These are phyloP conservation scores for Melanaphis sacchari DNA, from an alignment of 1,140 invertebrate species.

Conservation along the genomic window DNA sequence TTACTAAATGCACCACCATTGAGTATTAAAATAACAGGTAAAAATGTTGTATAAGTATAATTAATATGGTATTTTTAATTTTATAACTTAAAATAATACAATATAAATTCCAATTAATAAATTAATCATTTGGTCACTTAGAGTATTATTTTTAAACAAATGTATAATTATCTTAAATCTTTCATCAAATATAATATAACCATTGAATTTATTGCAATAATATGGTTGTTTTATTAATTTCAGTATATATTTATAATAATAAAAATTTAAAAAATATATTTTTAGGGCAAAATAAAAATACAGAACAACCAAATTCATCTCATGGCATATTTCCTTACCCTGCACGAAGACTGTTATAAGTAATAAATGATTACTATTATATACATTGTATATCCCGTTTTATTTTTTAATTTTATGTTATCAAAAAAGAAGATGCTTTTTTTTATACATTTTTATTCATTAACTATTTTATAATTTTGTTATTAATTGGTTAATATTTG, in stretches of 20 bases:
- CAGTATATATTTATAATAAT: background rate
- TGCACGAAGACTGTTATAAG: background rate
- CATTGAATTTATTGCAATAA: background rate
- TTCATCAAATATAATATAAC: background rate
- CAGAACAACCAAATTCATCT: background rate
- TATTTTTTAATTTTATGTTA: background rate
- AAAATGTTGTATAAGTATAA: background rate
- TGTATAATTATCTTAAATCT: background rate
- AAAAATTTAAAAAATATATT: background rate
- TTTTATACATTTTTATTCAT: background rate
- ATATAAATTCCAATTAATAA: no score
- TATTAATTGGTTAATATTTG: background rate
- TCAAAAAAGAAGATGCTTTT: background rate
- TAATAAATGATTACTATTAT: background rate
- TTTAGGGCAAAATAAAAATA: background rate
- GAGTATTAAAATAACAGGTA: constrained; percentile 11
- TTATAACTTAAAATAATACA: background rate
- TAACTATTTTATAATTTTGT: background rate
- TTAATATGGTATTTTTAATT: background rate
- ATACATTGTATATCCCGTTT: background rate
- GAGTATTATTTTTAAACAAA: background rate
- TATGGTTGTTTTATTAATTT: background rate
- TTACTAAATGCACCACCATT: background rate
- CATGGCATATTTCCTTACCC: background rate
- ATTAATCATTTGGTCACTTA: background rate